These are phyloP conservation scores for Heliothis subflexa DNA, from an alignment of 1,140 invertebrate species.

Conservation along the genomic window DNA sequence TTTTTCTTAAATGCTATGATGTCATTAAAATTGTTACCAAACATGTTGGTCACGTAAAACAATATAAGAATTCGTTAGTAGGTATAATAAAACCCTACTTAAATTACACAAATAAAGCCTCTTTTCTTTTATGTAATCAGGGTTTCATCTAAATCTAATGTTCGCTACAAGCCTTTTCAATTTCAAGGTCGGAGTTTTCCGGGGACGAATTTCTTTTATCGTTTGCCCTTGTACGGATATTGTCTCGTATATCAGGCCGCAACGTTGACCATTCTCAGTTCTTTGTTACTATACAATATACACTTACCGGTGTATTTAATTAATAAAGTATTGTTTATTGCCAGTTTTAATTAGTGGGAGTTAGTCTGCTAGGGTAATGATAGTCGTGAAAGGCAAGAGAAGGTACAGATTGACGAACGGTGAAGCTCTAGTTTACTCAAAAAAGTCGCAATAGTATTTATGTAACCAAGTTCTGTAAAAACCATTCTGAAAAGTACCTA, in stretches of 20 bases:
- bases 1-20: too few relatives aligned
- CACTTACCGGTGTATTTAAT: background rate
- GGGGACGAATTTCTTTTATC: constrained; percentile 26
- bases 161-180: constrained; percentile 23
- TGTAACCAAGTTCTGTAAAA: background rate
- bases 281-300: constrained; percentile 1
- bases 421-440: too few relatives aligned
- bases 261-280: constrained; percentile 14
- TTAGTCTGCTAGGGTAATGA: too few relatives aligned
- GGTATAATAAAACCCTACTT: background rate
- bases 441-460: background rate
- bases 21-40: too few relatives aligned
- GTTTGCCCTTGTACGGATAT: constrained; percentile 31
- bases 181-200: constrained; percentile 11
- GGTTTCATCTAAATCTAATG: constrained; percentile 29
- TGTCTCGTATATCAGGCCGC: background rate
- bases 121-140: constrained; percentile 3
- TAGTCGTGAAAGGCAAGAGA: too few relatives aligned
- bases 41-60: too few relatives aligned
- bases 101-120: constrained; percentile 1
- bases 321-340: background rate
- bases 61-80: background rate
- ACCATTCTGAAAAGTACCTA: background rate
- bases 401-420: too few relatives aligned
- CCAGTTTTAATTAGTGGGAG: background rate